These are phyloP conservation scores for Rhysida immarginata DNA, from an alignment of 1,140 invertebrate genomes.

Conservation along the genomic window DNA sequence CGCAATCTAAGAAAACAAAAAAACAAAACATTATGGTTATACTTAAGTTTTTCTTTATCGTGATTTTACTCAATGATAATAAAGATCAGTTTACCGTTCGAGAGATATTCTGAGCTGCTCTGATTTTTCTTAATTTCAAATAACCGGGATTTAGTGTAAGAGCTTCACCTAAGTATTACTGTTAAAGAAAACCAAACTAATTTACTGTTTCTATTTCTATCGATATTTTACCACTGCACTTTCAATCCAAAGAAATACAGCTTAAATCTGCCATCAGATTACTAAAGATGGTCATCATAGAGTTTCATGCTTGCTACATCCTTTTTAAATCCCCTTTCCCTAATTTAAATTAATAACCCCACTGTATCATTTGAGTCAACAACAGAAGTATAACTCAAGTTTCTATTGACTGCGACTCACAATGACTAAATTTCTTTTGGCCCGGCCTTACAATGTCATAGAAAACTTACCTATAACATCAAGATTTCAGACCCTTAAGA, in stretches of 20 bases:
- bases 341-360: too few species aligned
- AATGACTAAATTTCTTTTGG: neutral
- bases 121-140: constrained; percentile 89
- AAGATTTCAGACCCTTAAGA: constrained; percentile 1
- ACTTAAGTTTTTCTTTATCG: too few species aligned
- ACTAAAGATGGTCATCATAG: constrained; percentile 24
- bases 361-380: neutral
- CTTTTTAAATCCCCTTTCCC: neutral
- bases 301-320: neutral
- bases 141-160: constrained; percentile 92
- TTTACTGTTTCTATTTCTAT: constrained; percentile 13
- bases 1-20: constrained; percentile 52
- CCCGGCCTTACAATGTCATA: constrained; percentile 18
- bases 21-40: neutral
- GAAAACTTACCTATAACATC: neutral
- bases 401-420: neutral
- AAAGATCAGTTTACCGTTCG: constrained; percentile 86
- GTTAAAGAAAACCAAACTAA: constrained; percentile 43
- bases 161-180: constrained; percentile 77
- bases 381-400: neutral
- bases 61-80: too few species aligned
- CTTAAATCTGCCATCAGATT: constrained; percentile 29
- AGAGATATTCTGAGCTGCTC: constrained; percentile 93
- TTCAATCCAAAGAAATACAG: too few species aligned
- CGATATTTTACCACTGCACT: neutral